Percentiles rank a stretch among this genome's conserved stretches.
Evolutionary conservation across 2,113 vertebrate species (phyloP).

Genomic region (Connochaetes taurinus): DNA sequence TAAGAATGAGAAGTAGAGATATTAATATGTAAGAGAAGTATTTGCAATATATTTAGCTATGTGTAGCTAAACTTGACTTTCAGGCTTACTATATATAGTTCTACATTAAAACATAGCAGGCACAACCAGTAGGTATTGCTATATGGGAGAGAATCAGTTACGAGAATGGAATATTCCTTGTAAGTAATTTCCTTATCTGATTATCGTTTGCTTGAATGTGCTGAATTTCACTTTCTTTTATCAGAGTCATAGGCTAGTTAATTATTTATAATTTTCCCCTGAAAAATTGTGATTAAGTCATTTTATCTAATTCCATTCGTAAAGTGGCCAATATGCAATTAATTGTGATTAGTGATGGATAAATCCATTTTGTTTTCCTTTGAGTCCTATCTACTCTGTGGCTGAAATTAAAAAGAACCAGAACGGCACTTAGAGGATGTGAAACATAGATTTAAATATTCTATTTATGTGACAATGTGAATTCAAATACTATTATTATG

Average conservation of each 20-base stretch:
- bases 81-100: neutral
- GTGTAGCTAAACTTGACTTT: neutral
- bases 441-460: constrained; percentile 1
- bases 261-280: constrained; percentile 57
- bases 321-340: constrained; percentile 56
- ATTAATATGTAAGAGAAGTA: neutral
- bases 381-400: constrained; percentile 36
- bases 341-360: constrained; percentile 57
- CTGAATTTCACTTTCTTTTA: constrained; percentile 59
- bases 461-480: neutral
- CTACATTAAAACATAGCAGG: neutral
- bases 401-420: constrained; percentile 59
- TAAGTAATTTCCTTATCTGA: constrained; percentile 47
- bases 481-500: neutral
- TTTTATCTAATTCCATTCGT: constrained; percentile 49
- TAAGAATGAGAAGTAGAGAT: neutral
- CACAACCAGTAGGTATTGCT: neutral
- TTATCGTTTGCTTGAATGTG: neutral
- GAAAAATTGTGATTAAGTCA: constrained; percentile 57
- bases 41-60: neutral
- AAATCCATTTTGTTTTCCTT: constrained; percentile 69
- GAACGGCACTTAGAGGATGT: constrained; percentile 34
- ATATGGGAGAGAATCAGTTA: neutral
- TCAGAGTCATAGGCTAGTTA: constrained; percentile 27
- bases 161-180: neutral